Conservation (phyloP, 2,797 vertebrate species). For the Lepus oiostolus region DNA sequence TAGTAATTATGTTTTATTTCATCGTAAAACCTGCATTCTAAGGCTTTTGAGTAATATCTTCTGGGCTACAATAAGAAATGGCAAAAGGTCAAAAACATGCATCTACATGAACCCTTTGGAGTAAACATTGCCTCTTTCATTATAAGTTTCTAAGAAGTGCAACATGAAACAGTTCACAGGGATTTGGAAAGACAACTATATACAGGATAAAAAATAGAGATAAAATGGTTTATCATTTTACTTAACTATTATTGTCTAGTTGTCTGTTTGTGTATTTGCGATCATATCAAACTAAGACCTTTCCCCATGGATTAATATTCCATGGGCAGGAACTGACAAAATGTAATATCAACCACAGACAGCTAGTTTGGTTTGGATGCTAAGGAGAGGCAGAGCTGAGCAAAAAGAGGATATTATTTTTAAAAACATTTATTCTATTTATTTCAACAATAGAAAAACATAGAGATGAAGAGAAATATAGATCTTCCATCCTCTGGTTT, state of each 20-base stretch:
- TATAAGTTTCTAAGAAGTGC: constrained; percentile 56
- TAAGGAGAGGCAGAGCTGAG: not conserved
- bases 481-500: too few species aligned
- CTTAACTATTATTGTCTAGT: constrained; percentile 53
- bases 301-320: not conserved
- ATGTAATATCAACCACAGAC: constrained; percentile 34
- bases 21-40: not conserved
- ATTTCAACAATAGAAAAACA: not conserved
- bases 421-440: not conserved
- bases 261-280: constrained; percentile 54
- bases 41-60: constrained; percentile 41
- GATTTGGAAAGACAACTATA: not conserved
- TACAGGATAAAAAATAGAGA: not conserved
- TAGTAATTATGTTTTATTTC: constrained; percentile 32
- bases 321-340: constrained; percentile 58
- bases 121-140: constrained; percentile 50
- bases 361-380: constrained; percentile 46
- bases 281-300: constrained; percentile 49
- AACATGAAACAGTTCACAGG: not conserved
- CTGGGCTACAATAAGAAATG: constrained; percentile 44
- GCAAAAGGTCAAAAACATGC: constrained; percentile 21
- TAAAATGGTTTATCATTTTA: constrained; percentile 47
- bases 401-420: not conserved
- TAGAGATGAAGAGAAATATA: too few species aligned
- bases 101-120: constrained; percentile 34